phyloP scores from a whole-genome alignment of 1,140 invertebrate species.

The Radopholus similis region DNA sequence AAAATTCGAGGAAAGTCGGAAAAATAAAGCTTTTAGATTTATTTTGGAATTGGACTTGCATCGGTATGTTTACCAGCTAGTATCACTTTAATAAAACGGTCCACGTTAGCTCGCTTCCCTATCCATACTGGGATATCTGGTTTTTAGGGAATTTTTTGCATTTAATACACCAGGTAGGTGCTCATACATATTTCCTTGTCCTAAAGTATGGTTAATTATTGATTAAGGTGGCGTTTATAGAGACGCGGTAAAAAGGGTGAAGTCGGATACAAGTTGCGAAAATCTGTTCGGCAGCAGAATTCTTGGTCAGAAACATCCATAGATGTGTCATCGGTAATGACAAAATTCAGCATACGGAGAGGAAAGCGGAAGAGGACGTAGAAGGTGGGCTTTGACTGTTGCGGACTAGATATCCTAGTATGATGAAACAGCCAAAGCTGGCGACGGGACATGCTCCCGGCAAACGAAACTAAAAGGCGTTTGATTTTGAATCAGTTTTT shows the following conservation, averaged over 20 bases:
- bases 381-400: no score
- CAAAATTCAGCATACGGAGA: constrained; percentile 52
- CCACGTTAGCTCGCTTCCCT: no score
- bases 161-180: constrained; percentile 42
- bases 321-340: no score
- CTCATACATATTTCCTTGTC: no score
- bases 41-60: constrained; percentile 33
- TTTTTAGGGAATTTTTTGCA: constrained; percentile 49
- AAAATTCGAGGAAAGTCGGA: constrained; percentile 44
- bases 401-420: no score
- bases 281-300: constrained; percentile 47
- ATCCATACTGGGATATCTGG: constrained; percentile 47
- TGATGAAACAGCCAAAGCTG: no score
- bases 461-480: no score
- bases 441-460: constrained; percentile 49
- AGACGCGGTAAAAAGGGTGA: constrained; percentile 47
- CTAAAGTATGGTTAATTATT: no score
- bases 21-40: constrained; percentile 59
- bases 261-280: constrained; percentile 45
- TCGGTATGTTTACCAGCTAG: constrained; percentile 35
- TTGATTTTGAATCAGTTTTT: no score
- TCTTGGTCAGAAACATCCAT: no score
- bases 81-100: no score
- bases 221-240: constrained; percentile 49
- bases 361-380: constrained; percentile 36